These are phyloP conservation scores for Rhynchophorus ferrugineus DNA, from an alignment of 1,140 invertebrate genomes.

Conservation along the genomic window DNA sequence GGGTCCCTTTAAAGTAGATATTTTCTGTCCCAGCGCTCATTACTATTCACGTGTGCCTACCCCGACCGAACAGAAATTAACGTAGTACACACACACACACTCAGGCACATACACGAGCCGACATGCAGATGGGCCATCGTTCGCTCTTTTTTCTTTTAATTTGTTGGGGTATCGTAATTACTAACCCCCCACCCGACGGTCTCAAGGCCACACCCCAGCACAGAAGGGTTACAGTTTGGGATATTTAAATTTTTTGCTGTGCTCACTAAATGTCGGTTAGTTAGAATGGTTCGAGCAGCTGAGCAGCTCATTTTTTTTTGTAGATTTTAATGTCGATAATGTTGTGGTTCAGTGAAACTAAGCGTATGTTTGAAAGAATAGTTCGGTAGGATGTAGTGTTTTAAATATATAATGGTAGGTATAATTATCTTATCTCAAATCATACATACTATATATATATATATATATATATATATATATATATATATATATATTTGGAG, in stretches of 20 bases:
- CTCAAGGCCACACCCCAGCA: constrained; percentile 22
- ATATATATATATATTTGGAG: too few species aligned
- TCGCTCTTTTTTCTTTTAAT: constrained; percentile 14
- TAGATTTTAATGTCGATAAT: too few species aligned
- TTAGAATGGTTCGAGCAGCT: background rate
- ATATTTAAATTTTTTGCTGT: constrained; percentile 14
- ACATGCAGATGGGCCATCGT: constrained; percentile 16
- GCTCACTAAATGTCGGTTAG: background rate
- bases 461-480: too few species aligned
- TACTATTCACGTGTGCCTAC: constrained; percentile 15
- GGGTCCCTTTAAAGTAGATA: background rate
- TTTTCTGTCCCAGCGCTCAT: constrained; percentile 6
- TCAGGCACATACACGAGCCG: too few species aligned
- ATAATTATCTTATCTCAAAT: too few species aligned
- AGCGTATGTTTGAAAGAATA: too few species aligned
- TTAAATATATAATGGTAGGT: too few species aligned
- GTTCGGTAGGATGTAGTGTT: too few species aligned
- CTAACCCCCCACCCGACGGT: constrained; percentile 9
- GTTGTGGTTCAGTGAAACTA: background rate
- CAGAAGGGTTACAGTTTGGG: constrained; percentile 12
- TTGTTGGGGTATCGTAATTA: constrained; percentile 17
- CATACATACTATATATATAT: too few species aligned
- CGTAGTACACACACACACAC: constrained; percentile 7
- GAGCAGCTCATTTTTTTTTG: background rate
- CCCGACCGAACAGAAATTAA: constrained; percentile 12